These are phyloP conservation scores for Drosophila acutilabella DNA, from an alignment of 2,888 invertebrate species.

Conservation along the genomic window DNA sequence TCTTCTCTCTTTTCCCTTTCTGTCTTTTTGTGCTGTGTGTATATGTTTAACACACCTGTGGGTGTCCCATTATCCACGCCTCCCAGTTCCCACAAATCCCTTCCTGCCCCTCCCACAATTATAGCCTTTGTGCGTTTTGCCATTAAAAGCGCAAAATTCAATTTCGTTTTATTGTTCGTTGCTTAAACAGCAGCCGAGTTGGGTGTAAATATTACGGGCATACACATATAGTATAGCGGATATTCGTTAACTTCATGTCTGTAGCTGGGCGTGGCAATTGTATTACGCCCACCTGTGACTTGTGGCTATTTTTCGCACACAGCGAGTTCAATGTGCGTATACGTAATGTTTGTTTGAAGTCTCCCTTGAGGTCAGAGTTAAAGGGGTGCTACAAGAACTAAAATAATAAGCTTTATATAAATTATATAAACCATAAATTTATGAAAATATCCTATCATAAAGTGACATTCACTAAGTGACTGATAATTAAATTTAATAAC, in stretches of 20 bases:
- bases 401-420: too few species aligned
- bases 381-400: constrained; percentile 17
- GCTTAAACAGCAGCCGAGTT: constrained; percentile 65
- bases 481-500: too few species aligned
- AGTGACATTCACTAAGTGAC: too few species aligned
- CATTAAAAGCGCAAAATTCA: constrained; percentile 79
- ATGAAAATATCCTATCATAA: too few species aligned
- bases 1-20: background rate
- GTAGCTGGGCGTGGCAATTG: constrained; percentile 63
- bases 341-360: constrained; percentile 53
- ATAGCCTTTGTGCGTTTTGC: constrained; percentile 68
- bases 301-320: constrained; percentile 44
- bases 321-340: constrained; percentile 49
- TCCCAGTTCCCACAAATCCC: background rate
- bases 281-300: constrained; percentile 75
- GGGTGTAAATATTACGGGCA: constrained; percentile 48
- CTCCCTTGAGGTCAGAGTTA: background rate
- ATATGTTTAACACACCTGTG: constrained; percentile 34
- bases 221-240: constrained; percentile 10
- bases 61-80: constrained; percentile 31
- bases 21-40: background rate
- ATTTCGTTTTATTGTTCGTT: constrained; percentile 78
- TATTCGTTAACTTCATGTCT: background rate
- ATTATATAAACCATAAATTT: too few species aligned
- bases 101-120: constrained; percentile 9